Percentiles rank a stretch among this genome's conserved stretches.
Evolutionary conservation across 2,797 vertebrate genomes (phyloP).

Genomic region (Poecilia velifera): DNA sequence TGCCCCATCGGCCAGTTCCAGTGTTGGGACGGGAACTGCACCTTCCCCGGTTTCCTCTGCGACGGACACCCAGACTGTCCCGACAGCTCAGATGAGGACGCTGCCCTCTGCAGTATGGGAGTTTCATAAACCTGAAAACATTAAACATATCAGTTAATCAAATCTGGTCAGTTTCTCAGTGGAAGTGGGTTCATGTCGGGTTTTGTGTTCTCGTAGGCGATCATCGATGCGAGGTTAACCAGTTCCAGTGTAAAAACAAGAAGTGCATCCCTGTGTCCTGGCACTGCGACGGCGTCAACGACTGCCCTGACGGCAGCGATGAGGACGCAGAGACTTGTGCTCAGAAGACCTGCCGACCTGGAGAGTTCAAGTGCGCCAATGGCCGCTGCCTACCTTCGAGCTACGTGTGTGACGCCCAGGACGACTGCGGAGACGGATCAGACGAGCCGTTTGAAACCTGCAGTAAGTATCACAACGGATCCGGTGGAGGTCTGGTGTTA

Average conservation of each 20-base stretch:
- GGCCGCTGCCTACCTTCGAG: constrained; percentile 65
- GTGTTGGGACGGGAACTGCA: constrained; percentile 77
- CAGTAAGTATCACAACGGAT: constrained; percentile 61
- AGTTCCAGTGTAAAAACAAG: constrained; percentile 80
- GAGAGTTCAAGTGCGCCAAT: constrained; percentile 70
- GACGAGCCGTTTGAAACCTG: constrained; percentile 75
- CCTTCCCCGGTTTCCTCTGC: constrained; percentile 70
- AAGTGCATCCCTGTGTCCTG: constrained; percentile 72
- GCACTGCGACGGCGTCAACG: constrained; percentile 72
- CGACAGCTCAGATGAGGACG: constrained; percentile 77
- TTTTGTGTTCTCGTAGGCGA: constrained; percentile 55
- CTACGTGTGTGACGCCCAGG: constrained; percentile 74
- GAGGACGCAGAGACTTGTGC: constrained; percentile 71
- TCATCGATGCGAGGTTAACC: constrained; percentile 74
- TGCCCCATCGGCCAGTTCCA: constrained; percentile 77
- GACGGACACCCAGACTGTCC: constrained; percentile 67
- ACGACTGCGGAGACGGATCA: constrained; percentile 77
- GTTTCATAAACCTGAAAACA: neutral
- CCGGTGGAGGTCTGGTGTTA: neutral
- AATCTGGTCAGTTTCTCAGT: neutral
- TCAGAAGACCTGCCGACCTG: constrained; percentile 71
- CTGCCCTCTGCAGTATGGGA: constrained; percentile 76
- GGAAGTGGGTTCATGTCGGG: neutral
- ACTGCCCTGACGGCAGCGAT: constrained; percentile 74
- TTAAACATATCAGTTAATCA: neutral